A percentile compares a stretch with the other conserved stretches of the same genome.
phyloP scores from a whole-genome alignment of 2,113 vertebrate species.

The Otocyon megalotis region DNA sequence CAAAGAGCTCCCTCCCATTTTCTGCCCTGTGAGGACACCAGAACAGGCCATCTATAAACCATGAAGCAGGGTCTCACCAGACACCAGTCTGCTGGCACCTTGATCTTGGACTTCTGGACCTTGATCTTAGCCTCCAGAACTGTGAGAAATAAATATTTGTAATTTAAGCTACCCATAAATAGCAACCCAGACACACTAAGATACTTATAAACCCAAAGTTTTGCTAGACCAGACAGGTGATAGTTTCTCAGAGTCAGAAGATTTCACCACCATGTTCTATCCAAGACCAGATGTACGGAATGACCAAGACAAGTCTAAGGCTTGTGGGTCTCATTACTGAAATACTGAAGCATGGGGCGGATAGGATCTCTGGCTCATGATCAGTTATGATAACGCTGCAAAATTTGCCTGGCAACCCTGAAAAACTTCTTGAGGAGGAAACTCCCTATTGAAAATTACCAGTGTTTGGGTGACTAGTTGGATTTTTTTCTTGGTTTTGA shows the following conservation, averaged over 20 bases:
- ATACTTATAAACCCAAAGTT: not conserved
- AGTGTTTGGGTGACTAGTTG: not conserved
- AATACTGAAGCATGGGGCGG: not conserved
- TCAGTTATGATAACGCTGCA: not conserved
- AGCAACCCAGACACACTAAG: not conserved
- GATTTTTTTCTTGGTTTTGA: not conserved
- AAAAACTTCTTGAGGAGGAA: not conserved
- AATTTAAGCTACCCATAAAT: not conserved
- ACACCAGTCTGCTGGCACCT: not conserved
- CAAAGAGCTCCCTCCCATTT: not conserved
- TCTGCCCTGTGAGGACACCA: not conserved
- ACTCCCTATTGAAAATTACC: not conserved
- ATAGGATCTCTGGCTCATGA: not conserved
- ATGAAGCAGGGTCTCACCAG: not conserved
- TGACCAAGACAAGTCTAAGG: not conserved
- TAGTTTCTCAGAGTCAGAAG: constrained; percentile 18
- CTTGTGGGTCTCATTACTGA: not conserved
- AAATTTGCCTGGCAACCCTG: not conserved
- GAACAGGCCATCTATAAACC: not conserved
- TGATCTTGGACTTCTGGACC: not conserved
- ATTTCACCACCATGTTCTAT: not conserved
- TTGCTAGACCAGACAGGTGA: not conserved
- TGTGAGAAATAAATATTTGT: not conserved
- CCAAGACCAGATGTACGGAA: not conserved
- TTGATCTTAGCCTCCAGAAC: not conserved